Base-by-base conservation (phyloP, 2,888 invertebrate genomes). In the Ochropleura plecta region DNA sequence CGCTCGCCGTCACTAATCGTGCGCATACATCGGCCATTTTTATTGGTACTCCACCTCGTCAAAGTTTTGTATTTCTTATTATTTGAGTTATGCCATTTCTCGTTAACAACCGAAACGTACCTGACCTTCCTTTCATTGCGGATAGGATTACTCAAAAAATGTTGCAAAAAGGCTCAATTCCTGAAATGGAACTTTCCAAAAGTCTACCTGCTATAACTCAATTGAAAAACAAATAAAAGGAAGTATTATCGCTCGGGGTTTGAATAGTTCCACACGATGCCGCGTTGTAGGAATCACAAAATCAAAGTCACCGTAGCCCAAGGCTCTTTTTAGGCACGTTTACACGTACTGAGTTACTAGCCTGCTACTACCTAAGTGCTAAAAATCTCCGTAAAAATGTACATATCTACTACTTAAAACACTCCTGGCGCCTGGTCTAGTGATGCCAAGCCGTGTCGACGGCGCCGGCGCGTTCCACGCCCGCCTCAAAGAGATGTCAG, bases 291-390 rank as follows among this genome's bases (percentile, higher is more conserved):
- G 44, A 9, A 16, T 30, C 30, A 30, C 30, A 30, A 30, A 30
- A 30, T 30, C 30, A 30, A 30, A 30, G 30, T 30, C 1, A 30
- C 30, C 30, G 30, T 30, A 30, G 30, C 30, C 30, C 30, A 30
- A n/a, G n/a, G n/a, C n/a, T n/a, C n/a, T 81, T 68, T 79, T 62
- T 75, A 7, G 77, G 72, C 8, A 40, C 10, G 42, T 76, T 76
- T 46, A 51, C 20, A 53, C 30, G 18, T 55, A 5, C 4, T 16
- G n/a, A n/a, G 6, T 59, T 49, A 40, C 30, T 66, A 46, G 14
- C 14, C 7, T 5, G 5, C 6, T 30, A 30, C 6, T n/a, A n/a
- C n/a, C n/a, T 16, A 48, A 0, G 20, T 10, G 55, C 5, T 0
- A 20, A 55, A 10, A 55, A 55, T 20, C 1, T 20, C 10, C 48